A percentile compares a stretch with the other conserved stretches of the same genome.
Evolutionary conservation across 2,888 invertebrate genomes (phyloP).

Genomic region (Ormyrus thymus): DNA sequence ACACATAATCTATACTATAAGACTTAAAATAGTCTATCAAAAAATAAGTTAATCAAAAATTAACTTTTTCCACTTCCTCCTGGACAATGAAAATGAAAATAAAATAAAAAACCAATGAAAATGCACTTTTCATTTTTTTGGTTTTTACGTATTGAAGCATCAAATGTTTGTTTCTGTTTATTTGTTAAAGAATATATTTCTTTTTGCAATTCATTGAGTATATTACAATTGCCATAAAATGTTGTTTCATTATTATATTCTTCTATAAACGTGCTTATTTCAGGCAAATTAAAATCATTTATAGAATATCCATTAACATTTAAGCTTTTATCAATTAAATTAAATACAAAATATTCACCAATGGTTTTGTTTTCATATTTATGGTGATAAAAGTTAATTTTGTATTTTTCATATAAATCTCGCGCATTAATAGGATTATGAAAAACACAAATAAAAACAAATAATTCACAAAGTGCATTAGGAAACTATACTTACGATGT

Average conservation of each 20-base stretch:
- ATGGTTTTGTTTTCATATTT: neutral
- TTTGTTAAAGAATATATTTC: constrained; percentile 5
- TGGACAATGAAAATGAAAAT: too few relatives aligned
- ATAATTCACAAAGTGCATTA: too few relatives aligned
- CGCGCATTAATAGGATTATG: too few relatives aligned
- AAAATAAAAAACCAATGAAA: too few relatives aligned
- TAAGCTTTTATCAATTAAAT: neutral
- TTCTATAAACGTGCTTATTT: neutral
- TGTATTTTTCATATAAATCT: neutral
- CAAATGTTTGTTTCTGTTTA: neutral
- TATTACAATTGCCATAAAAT: too few relatives aligned
- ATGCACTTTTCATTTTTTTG: neutral
- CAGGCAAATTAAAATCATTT: too few relatives aligned
- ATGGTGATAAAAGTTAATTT: neutral
- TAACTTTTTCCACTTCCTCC: too few relatives aligned
- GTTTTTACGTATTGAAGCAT: neutral
- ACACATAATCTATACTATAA: neutral
- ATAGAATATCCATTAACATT: too few relatives aligned
- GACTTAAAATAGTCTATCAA: neutral
- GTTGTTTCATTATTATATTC: neutral
- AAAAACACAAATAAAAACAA: too few relatives aligned
- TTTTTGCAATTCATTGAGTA: too few relatives aligned
- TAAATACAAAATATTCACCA: neutral
- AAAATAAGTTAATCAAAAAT: neutral
- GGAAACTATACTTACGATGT: too few relatives aligned